Conservation (phyloP, 2,113 vertebrate species). For the Sceloporus undulatus region DNA sequence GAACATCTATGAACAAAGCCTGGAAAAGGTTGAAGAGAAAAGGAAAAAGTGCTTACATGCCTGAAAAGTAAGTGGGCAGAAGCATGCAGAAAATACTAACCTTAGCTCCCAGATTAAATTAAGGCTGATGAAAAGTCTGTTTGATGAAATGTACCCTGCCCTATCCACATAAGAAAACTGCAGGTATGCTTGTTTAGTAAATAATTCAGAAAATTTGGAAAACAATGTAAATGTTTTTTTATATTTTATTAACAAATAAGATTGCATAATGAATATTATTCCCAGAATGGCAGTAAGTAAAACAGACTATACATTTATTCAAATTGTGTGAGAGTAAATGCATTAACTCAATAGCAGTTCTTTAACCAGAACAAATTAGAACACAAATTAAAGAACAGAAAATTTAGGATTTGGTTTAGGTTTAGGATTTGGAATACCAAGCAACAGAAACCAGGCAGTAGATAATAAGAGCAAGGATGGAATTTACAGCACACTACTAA, state of each 20-base stretch:
- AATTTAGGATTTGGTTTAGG: not conserved
- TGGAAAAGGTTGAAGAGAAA: slow-evolving; percentile 34
- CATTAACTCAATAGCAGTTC: not conserved
- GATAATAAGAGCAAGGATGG: not conserved
- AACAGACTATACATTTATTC: not conserved
- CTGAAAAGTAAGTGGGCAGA: slow-evolving; percentile 7
- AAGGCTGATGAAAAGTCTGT: not conserved
- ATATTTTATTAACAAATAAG: not conserved
- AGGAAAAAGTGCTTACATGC: not conserved
- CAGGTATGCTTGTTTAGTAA: not conserved
- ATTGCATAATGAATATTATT: not conserved
- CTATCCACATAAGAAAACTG: not conserved
- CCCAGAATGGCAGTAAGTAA: not conserved
- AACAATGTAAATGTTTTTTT: not conserved
- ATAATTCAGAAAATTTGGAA: not conserved
- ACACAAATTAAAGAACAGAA: not conserved
- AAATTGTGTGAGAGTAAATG: not conserved
- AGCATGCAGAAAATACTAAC: not conserved
- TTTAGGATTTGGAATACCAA: not conserved
- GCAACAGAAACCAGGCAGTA: too few species aligned
- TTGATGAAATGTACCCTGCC: not conserved
- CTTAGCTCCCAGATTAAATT: not conserved
- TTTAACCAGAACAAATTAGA: not conserved
- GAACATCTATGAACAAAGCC: slow-evolving; percentile 26
- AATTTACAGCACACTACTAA: not conserved